These are phyloP conservation scores for Coreoperca whiteheadi DNA, from an alignment of 2,113 vertebrate species.

Conservation along the genomic window DNA sequence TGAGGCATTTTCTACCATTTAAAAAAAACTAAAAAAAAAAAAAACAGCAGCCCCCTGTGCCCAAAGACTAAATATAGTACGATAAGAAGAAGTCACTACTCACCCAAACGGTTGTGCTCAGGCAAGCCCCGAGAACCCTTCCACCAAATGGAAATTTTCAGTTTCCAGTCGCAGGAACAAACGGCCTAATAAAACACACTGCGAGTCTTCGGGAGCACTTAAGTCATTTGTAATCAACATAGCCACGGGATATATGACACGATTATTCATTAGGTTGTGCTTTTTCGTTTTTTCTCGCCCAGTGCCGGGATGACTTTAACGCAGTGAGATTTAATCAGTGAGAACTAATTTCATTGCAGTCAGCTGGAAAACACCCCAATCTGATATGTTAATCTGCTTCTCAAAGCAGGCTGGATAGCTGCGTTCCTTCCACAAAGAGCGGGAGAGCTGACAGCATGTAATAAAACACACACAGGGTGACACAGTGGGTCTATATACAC, in stretches of 20 bases:
- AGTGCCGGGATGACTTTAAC: constrained; percentile 18
- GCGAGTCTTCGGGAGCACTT: constrained; percentile 29
- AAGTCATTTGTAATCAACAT: constrained; percentile 44
- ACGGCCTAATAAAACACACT: constrained; percentile 23
- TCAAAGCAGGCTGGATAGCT: neutral
- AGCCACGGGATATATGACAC: constrained; percentile 39
- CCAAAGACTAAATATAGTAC: no score
- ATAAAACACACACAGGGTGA: neutral
- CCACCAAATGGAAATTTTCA: no score
- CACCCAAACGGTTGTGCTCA: no score
- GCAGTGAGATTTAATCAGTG: constrained; percentile 35
- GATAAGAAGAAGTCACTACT: no score
- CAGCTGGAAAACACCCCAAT: constrained; percentile 36
- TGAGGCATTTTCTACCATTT: no score
- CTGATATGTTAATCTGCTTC: constrained; percentile 34
- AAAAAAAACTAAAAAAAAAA: no score
- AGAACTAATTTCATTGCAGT: constrained; percentile 32
- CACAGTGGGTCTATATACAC: neutral
- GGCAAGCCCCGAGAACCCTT: no score
- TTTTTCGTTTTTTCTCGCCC: neutral
- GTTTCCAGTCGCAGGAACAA: no score
- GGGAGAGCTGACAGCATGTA: neutral
- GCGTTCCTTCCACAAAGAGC: neutral
- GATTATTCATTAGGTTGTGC: constrained; percentile 37
- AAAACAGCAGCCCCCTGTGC: no score